Conservation (phyloP, 2,888 invertebrate genomes). For the Crossocerus cetratus region DNA sequence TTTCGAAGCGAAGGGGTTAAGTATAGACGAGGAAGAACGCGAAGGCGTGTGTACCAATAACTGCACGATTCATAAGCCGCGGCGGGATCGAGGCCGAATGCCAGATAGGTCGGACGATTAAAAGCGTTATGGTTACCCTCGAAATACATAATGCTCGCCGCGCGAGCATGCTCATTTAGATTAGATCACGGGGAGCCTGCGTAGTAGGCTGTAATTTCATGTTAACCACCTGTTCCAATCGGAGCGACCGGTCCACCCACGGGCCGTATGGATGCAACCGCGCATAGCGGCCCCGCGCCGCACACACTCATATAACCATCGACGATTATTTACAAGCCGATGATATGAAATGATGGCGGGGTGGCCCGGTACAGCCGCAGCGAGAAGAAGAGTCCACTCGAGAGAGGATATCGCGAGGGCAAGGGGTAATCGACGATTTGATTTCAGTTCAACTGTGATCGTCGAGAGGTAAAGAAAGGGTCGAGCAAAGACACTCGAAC, state of each 20-base stretch:
- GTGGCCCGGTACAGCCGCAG: neutral
- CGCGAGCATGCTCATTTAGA: constrained; percentile 2
- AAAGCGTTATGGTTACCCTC: constrained; percentile 17
- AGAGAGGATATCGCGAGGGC: constrained; percentile 20
- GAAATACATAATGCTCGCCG: constrained; percentile 19
- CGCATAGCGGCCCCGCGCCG: constrained; percentile 4
- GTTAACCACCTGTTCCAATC: constrained; percentile 46
- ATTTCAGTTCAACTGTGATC: constrained; percentile 40
- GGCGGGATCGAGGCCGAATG: neutral
- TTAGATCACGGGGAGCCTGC: constrained; percentile 21
- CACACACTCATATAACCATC: constrained; percentile 8
- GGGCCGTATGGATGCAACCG: constrained; percentile 5
- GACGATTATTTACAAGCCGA: constrained; percentile 22
- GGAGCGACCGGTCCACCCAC: constrained; percentile 56
- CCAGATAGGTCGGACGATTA: neutral
- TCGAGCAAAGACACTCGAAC: constrained; percentile 5
- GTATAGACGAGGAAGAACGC: neutral
- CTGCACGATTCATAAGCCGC: neutral
- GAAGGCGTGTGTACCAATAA: neutral
- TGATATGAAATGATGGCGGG: constrained; percentile 7
- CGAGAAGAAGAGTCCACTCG: constrained; percentile 8
- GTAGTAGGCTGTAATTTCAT: constrained; percentile 25
- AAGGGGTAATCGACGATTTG: constrained; percentile 25
- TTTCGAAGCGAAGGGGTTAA: constrained; percentile 20
- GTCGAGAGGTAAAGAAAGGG: constrained; percentile 5